Evolutionary conservation across 2,888 invertebrate species (phyloP).

Genomic region (Netelia inedita): DNA sequence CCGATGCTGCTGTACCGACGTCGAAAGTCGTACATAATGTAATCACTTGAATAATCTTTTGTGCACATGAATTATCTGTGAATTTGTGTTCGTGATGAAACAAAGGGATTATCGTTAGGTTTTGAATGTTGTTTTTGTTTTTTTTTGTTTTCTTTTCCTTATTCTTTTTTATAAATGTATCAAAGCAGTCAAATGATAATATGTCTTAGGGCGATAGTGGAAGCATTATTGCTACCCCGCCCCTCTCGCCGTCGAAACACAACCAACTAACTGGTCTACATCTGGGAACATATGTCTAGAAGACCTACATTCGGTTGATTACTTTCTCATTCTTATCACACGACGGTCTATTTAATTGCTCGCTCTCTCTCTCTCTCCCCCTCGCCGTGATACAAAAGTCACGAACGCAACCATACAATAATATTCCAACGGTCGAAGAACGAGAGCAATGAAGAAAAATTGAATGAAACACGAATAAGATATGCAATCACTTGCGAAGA

Average conservation of each 20-base stretch:
- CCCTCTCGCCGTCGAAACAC: conserved; percentile 42
- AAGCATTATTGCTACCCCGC: conserved; percentile 62
- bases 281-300: conserved; percentile 53
- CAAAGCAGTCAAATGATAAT: conserved; percentile 66
- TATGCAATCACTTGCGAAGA: neutral
- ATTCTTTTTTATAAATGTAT: conserved; percentile 60
- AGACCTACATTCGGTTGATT: conserved; percentile 61
- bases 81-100: conserved; percentile 5
- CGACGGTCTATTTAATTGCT: conserved; percentile 53
- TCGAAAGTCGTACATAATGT: conserved; percentile 24
- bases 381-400: conserved; percentile 38
- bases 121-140: conserved; percentile 45
- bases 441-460: neutral
- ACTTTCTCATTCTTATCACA: conserved; percentile 67
- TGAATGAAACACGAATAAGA: too few species aligned
- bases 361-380: too few species aligned
- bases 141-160: conserved; percentile 11
- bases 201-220: conserved; percentile 62
- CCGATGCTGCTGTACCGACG: conserved; percentile 63
- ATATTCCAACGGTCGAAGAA: neutral
- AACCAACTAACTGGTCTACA: conserved; percentile 50
- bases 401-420: neutral
- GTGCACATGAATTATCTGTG: conserved; percentile 15
- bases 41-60: conserved; percentile 52
- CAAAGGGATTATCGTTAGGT: conserved; percentile 25